Base-by-base conservation (phyloP, 2,888 invertebrate species). In the Dastarcus helophoroides region DNA sequence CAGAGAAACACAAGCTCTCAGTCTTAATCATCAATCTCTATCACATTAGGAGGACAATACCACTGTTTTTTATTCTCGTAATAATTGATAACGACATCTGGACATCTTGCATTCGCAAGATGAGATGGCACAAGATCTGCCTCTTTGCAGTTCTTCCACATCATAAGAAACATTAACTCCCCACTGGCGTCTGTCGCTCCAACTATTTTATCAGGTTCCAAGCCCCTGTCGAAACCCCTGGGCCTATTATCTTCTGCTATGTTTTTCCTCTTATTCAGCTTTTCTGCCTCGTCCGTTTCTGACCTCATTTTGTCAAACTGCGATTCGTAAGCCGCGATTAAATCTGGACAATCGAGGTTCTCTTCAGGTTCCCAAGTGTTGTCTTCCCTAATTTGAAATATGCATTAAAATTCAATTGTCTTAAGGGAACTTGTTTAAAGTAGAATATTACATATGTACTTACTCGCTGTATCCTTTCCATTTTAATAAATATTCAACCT, bases 181-280 rank as follows among this genome's bases (percentile, higher is more conserved):
- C 89, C 90, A 46, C 77, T 79, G n/a, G 80, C 80, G 51, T 91
- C 79, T 10, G 90, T 90, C 1, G 85, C 89, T 3, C 91, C 91
- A 35, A 91, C 76, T 31, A 93, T 90, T 59, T 79, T 80, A 36
- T 90, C 83, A 14, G 91, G 79, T 37, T 78, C 74, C 5, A 90
- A 59, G 1, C 80, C 79, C 25, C 88, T 63, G 24, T 81, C 82
- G 47, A 90, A 78, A 0, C 90, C 90, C 32, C 80, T 65, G 0
- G 75, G 70, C 46, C 61, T 38, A 26, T 54, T 60, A 38, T 60
- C 62, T 47, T 62, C 62, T 4, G 53, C 53, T 11, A 60, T 56
- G 37, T 55, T 55, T 36, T 60, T 60, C 11, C 51, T 39, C 40
- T 58, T 60, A 5, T 48, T 50, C n/a, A 38, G 36, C 14, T 53